A percentile compares a stretch with the other conserved stretches of the same genome.
phyloP scores from a whole-genome alignment of 2,888 invertebrate species.

The Poecilus cupreus region DNA sequence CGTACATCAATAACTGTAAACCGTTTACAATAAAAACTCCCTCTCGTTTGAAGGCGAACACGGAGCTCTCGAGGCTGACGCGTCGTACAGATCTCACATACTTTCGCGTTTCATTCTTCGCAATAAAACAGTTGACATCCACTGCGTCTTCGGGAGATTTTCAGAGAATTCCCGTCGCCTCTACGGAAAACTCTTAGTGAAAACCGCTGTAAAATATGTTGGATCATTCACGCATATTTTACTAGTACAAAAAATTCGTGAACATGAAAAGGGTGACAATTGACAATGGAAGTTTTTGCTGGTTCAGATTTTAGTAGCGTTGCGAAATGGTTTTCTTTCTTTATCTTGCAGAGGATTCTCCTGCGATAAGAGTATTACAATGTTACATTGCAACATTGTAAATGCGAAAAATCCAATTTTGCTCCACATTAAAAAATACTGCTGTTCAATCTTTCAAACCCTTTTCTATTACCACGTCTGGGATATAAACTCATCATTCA shows the following conservation, averaged over 20 bases:
- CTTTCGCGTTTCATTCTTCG: conserved; percentile 35
- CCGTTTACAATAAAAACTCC: conserved; percentile 35
- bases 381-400: background rate
- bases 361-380: background rate
- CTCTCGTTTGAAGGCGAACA: background rate
- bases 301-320: conserved; percentile 12
- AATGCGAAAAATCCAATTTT: background rate
- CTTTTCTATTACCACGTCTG: no score
- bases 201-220: conserved; percentile 16
- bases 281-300: background rate
- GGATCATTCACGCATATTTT: conserved; percentile 27
- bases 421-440: background rate
- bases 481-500: conserved; percentile 6
- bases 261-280: conserved; percentile 6
- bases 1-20: conserved; percentile 42
- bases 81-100: background rate
- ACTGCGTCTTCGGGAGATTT: conserved; percentile 12
- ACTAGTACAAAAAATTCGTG: background rate
- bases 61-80: background rate
- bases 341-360: background rate
- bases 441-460: background rate
- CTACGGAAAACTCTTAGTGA: conserved; percentile 1
- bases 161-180: background rate
- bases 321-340: conserved; percentile 15
- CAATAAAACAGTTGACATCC: conserved; percentile 36